Conservation (phyloP, 2,888 invertebrate species). For the Trachelus tabidus region DNA sequence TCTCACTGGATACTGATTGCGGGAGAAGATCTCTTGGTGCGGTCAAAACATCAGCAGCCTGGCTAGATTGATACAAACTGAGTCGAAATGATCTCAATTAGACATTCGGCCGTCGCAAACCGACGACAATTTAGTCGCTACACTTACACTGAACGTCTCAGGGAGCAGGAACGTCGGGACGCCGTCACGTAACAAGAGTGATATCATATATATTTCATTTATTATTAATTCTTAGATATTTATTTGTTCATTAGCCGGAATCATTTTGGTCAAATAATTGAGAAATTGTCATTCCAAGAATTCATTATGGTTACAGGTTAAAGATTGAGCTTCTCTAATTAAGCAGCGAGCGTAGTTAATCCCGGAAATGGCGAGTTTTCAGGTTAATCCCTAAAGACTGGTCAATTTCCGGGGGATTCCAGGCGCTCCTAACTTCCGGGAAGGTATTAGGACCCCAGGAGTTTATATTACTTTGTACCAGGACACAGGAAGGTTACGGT, state of each 20-base stretch:
- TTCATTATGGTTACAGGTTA: neutral
- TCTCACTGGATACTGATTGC: neutral
- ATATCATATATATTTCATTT: neutral
- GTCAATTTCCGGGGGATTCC: neutral
- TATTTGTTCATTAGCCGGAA: neutral
- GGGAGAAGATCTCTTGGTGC: neutral
- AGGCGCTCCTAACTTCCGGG: neutral
- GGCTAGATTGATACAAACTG: slow-evolving; percentile 41
- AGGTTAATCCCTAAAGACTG: neutral
- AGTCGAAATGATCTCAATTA: slow-evolving; percentile 46
- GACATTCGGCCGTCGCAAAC: slow-evolving; percentile 29
- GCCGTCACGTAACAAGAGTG: neutral
- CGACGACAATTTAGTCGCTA: neutral
- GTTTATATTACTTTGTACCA: neutral
- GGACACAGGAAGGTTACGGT: neutral
- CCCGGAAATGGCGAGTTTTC: neutral
- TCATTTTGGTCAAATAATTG: neutral
- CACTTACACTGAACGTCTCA: neutral
- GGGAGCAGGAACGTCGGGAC: neutral
- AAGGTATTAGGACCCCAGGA: neutral
- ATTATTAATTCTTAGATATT: neutral
- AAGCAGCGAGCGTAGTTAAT: neutral
- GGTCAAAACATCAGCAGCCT: slow-evolving; percentile 35
- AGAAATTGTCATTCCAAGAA: neutral
- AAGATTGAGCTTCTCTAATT: neutral